Evolutionary conservation across 2,888 invertebrate species (phyloP).

Genomic region (Tortrix viridana): DNA sequence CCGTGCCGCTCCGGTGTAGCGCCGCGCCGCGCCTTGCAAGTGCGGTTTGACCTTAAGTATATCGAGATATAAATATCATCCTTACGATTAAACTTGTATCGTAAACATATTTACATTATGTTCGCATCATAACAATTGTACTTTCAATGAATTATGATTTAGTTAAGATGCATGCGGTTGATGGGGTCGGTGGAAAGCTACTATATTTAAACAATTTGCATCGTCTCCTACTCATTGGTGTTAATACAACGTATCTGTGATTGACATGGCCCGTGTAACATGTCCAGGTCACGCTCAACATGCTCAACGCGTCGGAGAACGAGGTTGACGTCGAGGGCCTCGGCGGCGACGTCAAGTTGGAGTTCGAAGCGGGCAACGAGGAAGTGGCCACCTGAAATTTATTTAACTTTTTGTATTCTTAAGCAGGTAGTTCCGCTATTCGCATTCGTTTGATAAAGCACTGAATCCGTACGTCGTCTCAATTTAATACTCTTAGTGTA

Average conservation of each 20-base stretch:
- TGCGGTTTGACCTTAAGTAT: no score
- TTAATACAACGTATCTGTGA: not conserved
- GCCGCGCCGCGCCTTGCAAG: no score
- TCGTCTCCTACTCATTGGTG: not conserved
- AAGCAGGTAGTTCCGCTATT: constrained; percentile 24
- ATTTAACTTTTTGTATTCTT: constrained; percentile 48
- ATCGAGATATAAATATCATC: no score
- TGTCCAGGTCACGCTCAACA: constrained; percentile 92
- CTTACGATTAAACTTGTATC: no score
- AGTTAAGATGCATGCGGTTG: no score
- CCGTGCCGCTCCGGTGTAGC: no score
- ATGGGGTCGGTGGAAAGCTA: not conserved
- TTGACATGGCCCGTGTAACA: not conserved
- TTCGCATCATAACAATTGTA: no score
- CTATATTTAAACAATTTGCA: not conserved
- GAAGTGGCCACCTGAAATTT: constrained; percentile 88
- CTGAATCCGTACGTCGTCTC: not conserved
- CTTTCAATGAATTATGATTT: no score
- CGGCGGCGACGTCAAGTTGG: constrained; percentile 90
- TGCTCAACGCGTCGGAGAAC: constrained; percentile 95
- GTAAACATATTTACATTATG: no score
- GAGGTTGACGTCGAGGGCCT: constrained; percentile 95
- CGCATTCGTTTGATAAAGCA: constrained; percentile 17
- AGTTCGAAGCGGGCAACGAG: constrained; percentile 90
- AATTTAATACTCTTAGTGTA: not conserved